phyloP scores from a whole-genome alignment of 2,888 invertebrate species.

The Leucoptera coffeella region DNA sequence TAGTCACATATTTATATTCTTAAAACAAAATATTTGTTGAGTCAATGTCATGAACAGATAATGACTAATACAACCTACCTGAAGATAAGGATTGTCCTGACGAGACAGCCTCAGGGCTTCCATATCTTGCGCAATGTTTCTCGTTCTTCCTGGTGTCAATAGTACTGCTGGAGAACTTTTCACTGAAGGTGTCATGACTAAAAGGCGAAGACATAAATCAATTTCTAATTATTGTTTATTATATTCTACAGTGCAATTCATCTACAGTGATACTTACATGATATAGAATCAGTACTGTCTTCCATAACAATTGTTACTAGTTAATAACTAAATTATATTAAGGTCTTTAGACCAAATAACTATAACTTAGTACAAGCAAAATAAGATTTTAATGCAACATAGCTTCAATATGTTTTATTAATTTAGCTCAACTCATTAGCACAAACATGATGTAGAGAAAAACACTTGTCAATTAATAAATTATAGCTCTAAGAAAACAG shows the following conservation, averaged over 20 bases:
- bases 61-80: conserved; percentile 48
- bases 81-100: conserved; percentile 79
- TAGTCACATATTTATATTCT: too few species aligned
- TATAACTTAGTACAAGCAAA: too few species aligned
- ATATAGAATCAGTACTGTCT: neutral
- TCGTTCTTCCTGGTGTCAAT: conserved; percentile 65
- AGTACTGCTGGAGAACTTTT: conserved; percentile 53
- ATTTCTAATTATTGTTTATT: conserved; percentile 23
- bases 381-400: too few species aligned
- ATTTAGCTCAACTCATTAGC: too few species aligned
- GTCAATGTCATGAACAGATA: conserved; percentile 3
- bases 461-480: too few species aligned
- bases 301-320: too few species aligned
- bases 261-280: conserved; percentile 28
- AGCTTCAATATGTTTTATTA: too few species aligned
- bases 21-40: too few species aligned
- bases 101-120: conserved; percentile 73
- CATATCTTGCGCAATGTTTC: conserved; percentile 81
- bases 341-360: too few species aligned
- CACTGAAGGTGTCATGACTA: conserved; percentile 27
- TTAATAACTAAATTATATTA: too few species aligned
- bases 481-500: too few species aligned
- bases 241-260: conserved; percentile 19
- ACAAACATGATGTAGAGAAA: too few species aligned
- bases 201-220: conserved; percentile 12